A percentile compares a stretch with the other conserved stretches of the same genome.
These are phyloP conservation scores for Drosophila subpulchrella DNA, from an alignment of 1,140 invertebrate species.

Conservation along the genomic window DNA sequence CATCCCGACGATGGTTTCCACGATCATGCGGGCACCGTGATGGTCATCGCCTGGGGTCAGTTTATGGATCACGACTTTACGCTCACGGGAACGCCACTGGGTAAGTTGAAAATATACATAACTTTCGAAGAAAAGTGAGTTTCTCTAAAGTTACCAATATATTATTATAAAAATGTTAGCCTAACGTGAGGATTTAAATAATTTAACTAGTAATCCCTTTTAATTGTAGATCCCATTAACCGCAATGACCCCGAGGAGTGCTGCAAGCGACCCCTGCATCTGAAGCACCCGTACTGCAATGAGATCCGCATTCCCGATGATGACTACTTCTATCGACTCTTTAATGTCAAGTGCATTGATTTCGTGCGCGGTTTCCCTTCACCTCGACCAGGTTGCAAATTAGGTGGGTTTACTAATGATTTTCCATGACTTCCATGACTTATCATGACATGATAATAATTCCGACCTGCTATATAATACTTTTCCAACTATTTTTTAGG, in stretches of 20 bases:
- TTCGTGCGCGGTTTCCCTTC: conserved; percentile 95
- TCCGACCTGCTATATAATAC: too few species aligned
- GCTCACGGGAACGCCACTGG: conserved; percentile 93
- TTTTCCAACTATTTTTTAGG: too few species aligned
- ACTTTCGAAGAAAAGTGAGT: too few species aligned
- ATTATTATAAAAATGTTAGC: background rate
- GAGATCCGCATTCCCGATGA: conserved; percentile 95
- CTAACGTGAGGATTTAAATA: too few species aligned
- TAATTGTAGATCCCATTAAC: conserved; percentile 89
- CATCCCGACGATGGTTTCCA: conserved; percentile 96
- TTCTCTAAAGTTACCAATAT: background rate
- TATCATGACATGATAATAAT: too few species aligned
- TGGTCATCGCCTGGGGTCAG: conserved; percentile 97
- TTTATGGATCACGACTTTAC: conserved; percentile 98
- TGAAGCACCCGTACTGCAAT: conserved; percentile 96
- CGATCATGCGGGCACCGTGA: conserved; percentile 96
- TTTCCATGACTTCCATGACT: too few species aligned
- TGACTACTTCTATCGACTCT: conserved; percentile 96
- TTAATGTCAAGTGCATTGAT: conserved; percentile 93
- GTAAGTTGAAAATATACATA: conserved; percentile 84
- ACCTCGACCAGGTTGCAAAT: conserved; percentile 91
- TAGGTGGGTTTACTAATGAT: conserved; percentile 86
- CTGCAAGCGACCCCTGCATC: conserved; percentile 90
- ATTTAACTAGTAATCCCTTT: background rate
- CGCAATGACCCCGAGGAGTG: conserved; percentile 95